Base-by-base conservation (phyloP, 2,113 vertebrate species). In the Heliornis fulica region DNA sequence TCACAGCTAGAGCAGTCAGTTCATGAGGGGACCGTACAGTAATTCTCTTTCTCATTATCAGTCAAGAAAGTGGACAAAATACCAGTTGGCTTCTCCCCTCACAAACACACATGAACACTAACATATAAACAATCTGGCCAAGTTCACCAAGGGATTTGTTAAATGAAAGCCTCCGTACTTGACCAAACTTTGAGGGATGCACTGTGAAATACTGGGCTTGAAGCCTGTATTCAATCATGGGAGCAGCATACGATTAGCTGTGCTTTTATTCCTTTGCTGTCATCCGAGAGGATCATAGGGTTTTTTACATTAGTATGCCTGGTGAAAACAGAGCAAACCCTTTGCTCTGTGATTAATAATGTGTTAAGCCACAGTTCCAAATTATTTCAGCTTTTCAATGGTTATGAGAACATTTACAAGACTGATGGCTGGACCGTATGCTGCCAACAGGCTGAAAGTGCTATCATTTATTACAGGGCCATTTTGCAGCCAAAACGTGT, bases 321-420 rank as follows among this genome's bases (percentile, higher is more conserved):
- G 51, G 11, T 51, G 77, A 94, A 94, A 36, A 21, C 74, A 93
- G 36, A 91, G n/a, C 56, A 91, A 82, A 65, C 28, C 46, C 43
- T 86, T 79, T 68, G 41, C 59, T 94, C 59, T 32, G 56, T 94
- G 93, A 97, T 96, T 96, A 88, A 93, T 75, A 83, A 85, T 0
- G 41, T 91, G 71, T 86, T 94, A 86, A 88, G 56, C 38, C 83
- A 78, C 76, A 29, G 56, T 54, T 92, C 83, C 71, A 93, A 93
- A 96, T 81, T 83, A 93, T 92, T 96, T 90, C 76, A 81, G 26
- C 85, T 96, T 92, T 80, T 91, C 75, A 71, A 32, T 77, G 83
- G 71, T 90, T 94, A 75, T 71, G 71, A 56, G 88, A 81, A 51
- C 83, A 83, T 90, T 96, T 74, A 77, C 64, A 90, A 92, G 93